Percentiles rank a stretch among this genome's conserved stretches.
Evolutionary conservation across 1,140 invertebrate genomes (phyloP).

Genomic region (Chrysoperla carnea): DNA sequence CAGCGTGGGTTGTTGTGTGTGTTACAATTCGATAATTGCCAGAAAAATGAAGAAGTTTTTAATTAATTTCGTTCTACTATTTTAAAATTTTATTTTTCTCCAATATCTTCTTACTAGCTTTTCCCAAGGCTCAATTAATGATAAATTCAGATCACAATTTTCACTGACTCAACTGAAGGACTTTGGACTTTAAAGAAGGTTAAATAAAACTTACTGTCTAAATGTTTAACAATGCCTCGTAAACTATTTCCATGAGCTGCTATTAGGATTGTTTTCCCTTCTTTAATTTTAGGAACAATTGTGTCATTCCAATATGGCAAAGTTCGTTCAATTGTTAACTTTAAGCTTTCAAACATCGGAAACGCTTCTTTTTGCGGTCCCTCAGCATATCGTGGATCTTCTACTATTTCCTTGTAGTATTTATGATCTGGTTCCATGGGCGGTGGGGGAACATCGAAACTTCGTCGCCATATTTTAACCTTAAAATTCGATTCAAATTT

Average conservation of each 20-base stretch:
- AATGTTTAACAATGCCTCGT: conserved; percentile 86
- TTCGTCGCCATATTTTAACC: conserved; percentile 87
- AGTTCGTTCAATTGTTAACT: conserved; percentile 76
- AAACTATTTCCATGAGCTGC: conserved; percentile 93
- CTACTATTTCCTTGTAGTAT: conserved; percentile 68
- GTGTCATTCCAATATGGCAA: conserved; percentile 85
- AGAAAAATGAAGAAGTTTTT: no score
- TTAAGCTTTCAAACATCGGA: conserved; percentile 83
- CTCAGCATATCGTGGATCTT: conserved; percentile 58
- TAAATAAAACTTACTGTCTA: conserved; percentile 51
- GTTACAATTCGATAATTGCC: no score
- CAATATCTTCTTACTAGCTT: no score
- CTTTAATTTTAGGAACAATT: background rate
- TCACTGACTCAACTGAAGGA: no score
- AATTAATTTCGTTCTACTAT: no score
- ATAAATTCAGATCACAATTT: no score
- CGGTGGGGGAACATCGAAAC: conserved; percentile 85
- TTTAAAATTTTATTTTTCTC: no score
- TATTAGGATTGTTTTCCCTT: conserved; percentile 51
- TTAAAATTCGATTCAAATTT: no score
- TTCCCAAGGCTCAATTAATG: no score
- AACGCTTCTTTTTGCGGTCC: conserved; percentile 66
- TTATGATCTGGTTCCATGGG: conserved; percentile 68
- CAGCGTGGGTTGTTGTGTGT: no score
- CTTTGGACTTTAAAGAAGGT: no score